Evolutionary conservation across 2,797 vertebrate genomes (phyloP), one percentile per base, ranked within the genome.

Genomic region (Helarctos malayanus): DNA sequence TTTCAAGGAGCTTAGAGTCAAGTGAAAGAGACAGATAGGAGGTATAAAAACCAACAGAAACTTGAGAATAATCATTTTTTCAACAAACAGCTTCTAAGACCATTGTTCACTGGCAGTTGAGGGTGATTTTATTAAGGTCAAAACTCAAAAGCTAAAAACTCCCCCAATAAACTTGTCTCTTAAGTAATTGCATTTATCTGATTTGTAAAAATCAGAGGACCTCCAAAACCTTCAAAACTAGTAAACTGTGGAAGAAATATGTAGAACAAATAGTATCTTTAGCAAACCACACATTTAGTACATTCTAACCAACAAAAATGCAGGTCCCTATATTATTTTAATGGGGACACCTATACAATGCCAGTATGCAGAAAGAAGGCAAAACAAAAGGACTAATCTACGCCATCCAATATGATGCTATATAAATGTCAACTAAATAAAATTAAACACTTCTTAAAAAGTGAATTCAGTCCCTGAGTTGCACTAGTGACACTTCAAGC

Each of bases 51-150:
- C 75, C 18, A 71, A 73, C 59, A 95, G 32, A 78, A 81, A 49
- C 32, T 56, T 84, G 11, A 73, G 57, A 95, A 59, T 61, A 87
- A 90, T 91, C 12, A 81, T 80, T 89, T 95, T 96, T 76, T 82
- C 52, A 85, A 80, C 52, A 25, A 97, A 91, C 7, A 91, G 38
- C 35, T 95, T 61, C 49, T 88, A 91, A 81, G 16, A 63, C 3
- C 63, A 93, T 68, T 85, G 61, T 79, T 95, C 38, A 76, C 9
- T 86, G n/a, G 57, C 49, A 95, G 54, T 15, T 9, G 23, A 97
- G 61, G 45, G 45, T 71, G 84, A 76, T 57, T 94, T 79, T 89
- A 92, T 56, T 84, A 94, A 97, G n/a, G 69, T 23, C 59, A 94
- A 91, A 84, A 79, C 47, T 68, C 57, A 82, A 75, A 75, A 93